Conservation (phyloP, 2,797 vertebrate species). For the Molossus molossus region DNA sequence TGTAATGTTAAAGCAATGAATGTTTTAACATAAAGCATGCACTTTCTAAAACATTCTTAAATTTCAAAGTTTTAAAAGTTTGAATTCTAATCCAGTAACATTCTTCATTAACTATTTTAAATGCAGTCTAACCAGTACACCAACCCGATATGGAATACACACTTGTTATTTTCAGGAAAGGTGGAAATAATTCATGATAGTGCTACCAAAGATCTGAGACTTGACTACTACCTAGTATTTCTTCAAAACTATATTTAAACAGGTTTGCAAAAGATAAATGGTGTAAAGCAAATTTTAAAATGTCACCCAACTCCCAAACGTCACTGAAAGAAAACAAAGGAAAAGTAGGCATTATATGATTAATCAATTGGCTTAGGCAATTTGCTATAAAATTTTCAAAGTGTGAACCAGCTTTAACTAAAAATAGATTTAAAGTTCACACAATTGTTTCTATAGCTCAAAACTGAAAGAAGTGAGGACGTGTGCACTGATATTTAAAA, state of each 20-base stretch:
- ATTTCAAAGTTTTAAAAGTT: constrained; percentile 72
- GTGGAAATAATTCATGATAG: not conserved
- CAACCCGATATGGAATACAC: not conserved
- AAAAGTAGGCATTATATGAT: constrained; percentile 69
- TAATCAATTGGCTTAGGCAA: constrained; percentile 81
- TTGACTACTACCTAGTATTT: constrained; percentile 71
- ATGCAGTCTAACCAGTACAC: constrained; percentile 79
- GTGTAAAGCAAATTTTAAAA: constrained; percentile 81
- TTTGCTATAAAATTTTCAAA: constrained; percentile 80
- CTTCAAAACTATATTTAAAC: constrained; percentile 42
- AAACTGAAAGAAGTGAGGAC: constrained; percentile 80
- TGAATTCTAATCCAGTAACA: constrained; percentile 71
- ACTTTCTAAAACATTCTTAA: constrained; percentile 78
- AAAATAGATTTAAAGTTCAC: constrained; percentile 79
- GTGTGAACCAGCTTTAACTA: constrained; percentile 82
- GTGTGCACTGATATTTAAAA: constrained; percentile 75
- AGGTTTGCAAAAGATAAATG: constrained; percentile 83
- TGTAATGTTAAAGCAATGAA: constrained; percentile 82
- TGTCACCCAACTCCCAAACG: constrained; percentile 73
- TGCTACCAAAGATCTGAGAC: constrained; percentile 19
- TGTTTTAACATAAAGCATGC: constrained; percentile 66
- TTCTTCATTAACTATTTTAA: constrained; percentile 74
- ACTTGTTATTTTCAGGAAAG: constrained; percentile 68
- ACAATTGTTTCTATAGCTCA: constrained; percentile 81
- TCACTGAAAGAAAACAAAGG: constrained; percentile 73